Conservation (phyloP, 2,888 invertebrate species). For the Hyles lineata region DNA sequence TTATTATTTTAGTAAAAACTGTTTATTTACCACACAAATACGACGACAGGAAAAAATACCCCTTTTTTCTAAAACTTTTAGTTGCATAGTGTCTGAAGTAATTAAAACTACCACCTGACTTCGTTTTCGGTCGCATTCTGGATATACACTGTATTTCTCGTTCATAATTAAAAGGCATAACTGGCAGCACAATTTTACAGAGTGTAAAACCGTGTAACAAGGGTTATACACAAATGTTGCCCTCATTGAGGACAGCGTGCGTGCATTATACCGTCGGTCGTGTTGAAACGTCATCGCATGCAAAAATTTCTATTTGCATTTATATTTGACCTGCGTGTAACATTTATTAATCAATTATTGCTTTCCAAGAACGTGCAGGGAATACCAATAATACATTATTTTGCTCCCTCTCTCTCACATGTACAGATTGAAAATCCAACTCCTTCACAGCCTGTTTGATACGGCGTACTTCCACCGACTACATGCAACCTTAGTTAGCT, state of each 20-base stretch:
- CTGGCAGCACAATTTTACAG: neutral
- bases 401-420: too few species aligned
- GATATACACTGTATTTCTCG: neutral
- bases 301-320: slow-evolving; percentile 15
- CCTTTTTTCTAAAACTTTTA: too few species aligned
- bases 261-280: neutral
- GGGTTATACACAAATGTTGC: neutral
- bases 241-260: slow-evolving; percentile 25
- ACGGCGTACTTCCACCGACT: too few species aligned
- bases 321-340: neutral
- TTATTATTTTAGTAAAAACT: too few species aligned
- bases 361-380: neutral
- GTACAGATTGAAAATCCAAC: too few species aligned
- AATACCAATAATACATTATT: neutral
- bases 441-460: too few species aligned
- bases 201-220: slow-evolving; percentile 15
- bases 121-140: too few species aligned
- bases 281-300: slow-evolving; percentile 14
- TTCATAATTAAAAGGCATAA: neutral
- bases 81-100: too few species aligned
- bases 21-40: too few species aligned
- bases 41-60: too few species aligned
- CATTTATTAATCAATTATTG: slow-evolving; percentile 12
- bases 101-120: too few species aligned
- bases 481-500: too few species aligned